Percentiles rank a stretch among this genome's conserved stretches.
Conservation (phyloP, 2,113 vertebrate genomes). For the Neogale vison region DNA sequence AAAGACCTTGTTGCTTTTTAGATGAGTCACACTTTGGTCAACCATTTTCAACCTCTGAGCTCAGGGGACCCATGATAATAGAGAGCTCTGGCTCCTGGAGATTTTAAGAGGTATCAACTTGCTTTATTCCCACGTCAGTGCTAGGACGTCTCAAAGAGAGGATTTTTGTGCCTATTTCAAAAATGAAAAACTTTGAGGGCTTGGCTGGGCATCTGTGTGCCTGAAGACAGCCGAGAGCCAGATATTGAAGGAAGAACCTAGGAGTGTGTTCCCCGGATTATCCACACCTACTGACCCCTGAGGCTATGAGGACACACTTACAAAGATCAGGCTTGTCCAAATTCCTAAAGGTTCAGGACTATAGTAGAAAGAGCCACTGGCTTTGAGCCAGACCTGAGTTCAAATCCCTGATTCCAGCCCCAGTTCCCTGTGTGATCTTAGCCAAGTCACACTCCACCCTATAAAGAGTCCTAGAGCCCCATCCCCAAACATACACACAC, state of each 20-base stretch:
- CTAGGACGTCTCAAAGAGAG: neutral
- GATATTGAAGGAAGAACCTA: neutral
- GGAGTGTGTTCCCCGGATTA: neutral
- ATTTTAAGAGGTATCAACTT: neutral
- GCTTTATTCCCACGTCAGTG: neutral
- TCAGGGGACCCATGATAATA: neutral
- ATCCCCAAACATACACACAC: neutral
- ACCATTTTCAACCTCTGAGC: neutral
- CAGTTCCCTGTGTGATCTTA: neutral
- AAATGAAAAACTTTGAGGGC: neutral
- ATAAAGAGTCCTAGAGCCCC: neutral
- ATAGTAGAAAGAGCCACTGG: neutral
- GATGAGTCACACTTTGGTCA: neutral
- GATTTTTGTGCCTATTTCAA: neutral
- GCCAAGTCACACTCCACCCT: neutral
- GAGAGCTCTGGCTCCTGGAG: neutral
- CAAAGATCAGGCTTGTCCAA: neutral
- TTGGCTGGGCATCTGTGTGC: neutral
- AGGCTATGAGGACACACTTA: neutral
- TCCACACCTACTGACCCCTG: neutral
- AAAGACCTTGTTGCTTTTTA: neutral
- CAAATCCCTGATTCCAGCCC: neutral
- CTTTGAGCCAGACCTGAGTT: neutral
- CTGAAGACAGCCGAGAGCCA: neutral
- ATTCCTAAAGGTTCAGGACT: neutral